Base-by-base conservation (phyloP, 2,113 vertebrate genomes). In the Motacilla tschutschensis region DNA sequence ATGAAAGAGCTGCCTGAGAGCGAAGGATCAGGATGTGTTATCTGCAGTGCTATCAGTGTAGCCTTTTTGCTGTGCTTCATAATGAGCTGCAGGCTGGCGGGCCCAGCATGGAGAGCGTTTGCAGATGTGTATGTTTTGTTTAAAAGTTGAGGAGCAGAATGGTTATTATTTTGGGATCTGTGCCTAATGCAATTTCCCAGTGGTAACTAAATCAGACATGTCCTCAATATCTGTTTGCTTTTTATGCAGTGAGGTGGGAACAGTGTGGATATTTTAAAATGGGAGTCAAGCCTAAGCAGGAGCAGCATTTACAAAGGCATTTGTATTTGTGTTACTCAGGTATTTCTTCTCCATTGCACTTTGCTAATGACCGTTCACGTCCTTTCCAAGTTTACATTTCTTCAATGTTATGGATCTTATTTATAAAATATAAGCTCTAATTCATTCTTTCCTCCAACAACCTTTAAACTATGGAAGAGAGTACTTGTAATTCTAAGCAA, bases 151-250 rank as follows among this genome's bases (percentile, higher is more conserved):
- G 76, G 60, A 82, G 50, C 67, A 67, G 82, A 72, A 50, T 12
- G 79, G 72, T 77, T 88, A 57, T 60, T 79, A 60, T 79, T 88
- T 82, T 79, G 84, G 65, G 60, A 85, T 77, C 57, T 87, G 41
- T 80, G 72, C 76, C 87, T 87, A 87, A 83, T 91, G 89, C 76
- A 58, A 4, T 90, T 90, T 85, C 83, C 74, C 50, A 80, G 65
- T 84, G 63, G 71, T 67, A 83, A 85, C 75, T 82, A 71, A 57
- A 83, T 74, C 43, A 83, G 93, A 60, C 24, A 25, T 78, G 79
- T n/a, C 38, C 48, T 94, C 58, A 22, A 40, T 83, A 58, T 78
- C 71, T 85, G 17, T 70, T 91, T 87, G 62, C 31, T 82, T 71
- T 80, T 87, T 74, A 80, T 85, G 25, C 43, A 21, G 14, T 36